Conservation (phyloP, 2,888 invertebrate species). For the Plebejus anna region DNA sequence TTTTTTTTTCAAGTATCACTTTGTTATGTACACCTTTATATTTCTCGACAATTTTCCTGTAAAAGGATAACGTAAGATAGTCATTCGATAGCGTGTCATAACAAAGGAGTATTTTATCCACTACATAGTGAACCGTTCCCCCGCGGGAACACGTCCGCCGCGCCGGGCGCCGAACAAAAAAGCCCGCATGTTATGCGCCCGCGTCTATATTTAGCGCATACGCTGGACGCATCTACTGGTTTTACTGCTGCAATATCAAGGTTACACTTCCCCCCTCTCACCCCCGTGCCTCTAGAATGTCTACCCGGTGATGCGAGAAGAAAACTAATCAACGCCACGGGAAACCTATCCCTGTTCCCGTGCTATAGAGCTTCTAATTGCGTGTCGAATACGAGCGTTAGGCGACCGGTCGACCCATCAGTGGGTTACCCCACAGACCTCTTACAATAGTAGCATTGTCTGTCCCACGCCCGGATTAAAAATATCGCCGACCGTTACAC, state of each 20-base stretch:
- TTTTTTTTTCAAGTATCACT: neutral
- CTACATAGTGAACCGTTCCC: conserved; percentile 61
- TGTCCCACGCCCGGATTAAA: conserved; percentile 22
- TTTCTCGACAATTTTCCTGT: neutral
- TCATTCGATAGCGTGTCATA: neutral
- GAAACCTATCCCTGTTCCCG: conserved; percentile 46
- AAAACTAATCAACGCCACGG: conserved; percentile 43
- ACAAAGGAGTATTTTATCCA: conserved; percentile 46
- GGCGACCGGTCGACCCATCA: conserved; percentile 61
- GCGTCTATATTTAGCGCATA: conserved; percentile 67
- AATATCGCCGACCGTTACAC: conserved; percentile 14
- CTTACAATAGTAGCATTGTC: conserved; percentile 64
- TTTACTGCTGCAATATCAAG: conserved; percentile 71
- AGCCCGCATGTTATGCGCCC: conserved; percentile 62
- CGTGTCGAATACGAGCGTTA: conserved; percentile 46
- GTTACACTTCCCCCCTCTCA: conserved; percentile 54
- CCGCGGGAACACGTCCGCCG: conserved; percentile 56
- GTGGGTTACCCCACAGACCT: conserved; percentile 78
- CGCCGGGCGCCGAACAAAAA: conserved; percentile 64
- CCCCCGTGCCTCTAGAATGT: conserved; percentile 55
- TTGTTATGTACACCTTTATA: neutral
- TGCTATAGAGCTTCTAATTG: conserved; percentile 40
- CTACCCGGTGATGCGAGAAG: conserved; percentile 49
- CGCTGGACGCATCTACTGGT: conserved; percentile 71
- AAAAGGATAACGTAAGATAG: neutral